Evolutionary conservation across 2,797 vertebrate genomes (phyloP), one percentile per base, ranked within the genome.

Genomic region (Acridotheres tristis): DNA sequence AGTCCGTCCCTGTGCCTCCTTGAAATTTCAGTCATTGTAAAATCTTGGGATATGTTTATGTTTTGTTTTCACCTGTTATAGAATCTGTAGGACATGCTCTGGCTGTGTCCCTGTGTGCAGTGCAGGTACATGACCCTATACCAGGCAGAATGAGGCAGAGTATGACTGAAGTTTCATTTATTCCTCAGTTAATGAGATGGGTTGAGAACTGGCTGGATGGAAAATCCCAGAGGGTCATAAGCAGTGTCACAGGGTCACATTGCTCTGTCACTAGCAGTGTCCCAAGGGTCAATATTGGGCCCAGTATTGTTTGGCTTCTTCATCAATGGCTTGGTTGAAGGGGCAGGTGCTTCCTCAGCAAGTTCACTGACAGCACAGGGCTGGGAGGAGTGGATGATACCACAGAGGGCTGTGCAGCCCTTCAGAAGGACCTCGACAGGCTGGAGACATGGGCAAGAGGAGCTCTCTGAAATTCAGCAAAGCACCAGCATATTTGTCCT

Each of bases 181-280:
- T 55, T 34, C n/a, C 45, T 81, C 34, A 30, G 4, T 65, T 72
- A 53, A 65, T 36, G 45, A 40, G 18, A 25, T 40, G 29, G 7
- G 7, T 34, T 71, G n/a, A 10, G 38, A 71, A 4, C 4, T 53
- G 38, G 17, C 21, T 5, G 40, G 47, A 30, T 0, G 3, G 29
- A 0, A 5, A 1, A 27, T 47, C 38, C 29, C 29, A 51, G 25
- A 27, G 38, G 8, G 10, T 4, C 1, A 0, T 30, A 3, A 27
- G 32, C 72, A 58, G 38, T 77, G 25, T 23, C 79, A 40, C 58
- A 47, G 38, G 36, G 14, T 40, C 6, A 15, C 1, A 23, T 1
- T 58, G 12, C 1, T 5, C 29, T 89, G 45, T 71, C 72, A 18
- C 51, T 20, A 1, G 15, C 53, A 38, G 25, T 53, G 45, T 7